Percentiles rank a stretch among this genome's conserved stretches.
These are phyloP conservation scores for Catharus fuscescens DNA, from an alignment of 2,113 vertebrate species.

Conservation along the genomic window DNA sequence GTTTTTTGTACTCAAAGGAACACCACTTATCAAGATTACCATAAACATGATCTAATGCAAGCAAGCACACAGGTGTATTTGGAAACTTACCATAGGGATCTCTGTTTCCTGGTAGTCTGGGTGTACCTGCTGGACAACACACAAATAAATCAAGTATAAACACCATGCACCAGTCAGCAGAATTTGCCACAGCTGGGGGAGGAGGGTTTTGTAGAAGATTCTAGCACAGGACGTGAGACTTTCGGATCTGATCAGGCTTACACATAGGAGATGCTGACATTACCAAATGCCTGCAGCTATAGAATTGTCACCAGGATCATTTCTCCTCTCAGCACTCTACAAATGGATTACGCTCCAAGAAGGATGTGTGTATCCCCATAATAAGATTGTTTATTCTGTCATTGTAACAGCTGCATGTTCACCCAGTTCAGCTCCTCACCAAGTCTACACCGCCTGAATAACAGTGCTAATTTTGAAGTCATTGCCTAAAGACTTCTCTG, in stretches of 20 bases:
- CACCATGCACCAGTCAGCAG: background rate
- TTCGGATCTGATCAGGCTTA: background rate
- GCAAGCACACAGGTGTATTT: background rate
- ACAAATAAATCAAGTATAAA: background rate
- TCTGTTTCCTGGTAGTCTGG: slow-evolving; percentile 43
- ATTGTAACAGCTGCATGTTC: background rate
- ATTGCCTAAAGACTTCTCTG: background rate
- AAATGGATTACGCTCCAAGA: background rate
- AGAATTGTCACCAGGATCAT: background rate
- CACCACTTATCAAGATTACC: background rate
- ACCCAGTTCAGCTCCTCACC: background rate
- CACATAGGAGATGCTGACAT: background rate
- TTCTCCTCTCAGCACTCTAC: background rate
- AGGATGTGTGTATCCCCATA: background rate
- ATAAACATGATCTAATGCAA: background rate
- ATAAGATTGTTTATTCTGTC: background rate
- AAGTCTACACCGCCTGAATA: background rate
- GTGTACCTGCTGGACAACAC: slow-evolving; percentile 46
- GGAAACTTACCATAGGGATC: slow-evolving; percentile 41
- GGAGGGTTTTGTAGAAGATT: background rate
- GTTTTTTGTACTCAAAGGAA: background rate
- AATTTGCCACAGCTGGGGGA: background rate
- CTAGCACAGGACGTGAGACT: background rate
- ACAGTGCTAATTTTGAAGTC: background rate
- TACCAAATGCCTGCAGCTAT: fast-evolving